phyloP scores from a whole-genome alignment of 2,888 invertebrate genomes.

The Prenolepis imparis region DNA sequence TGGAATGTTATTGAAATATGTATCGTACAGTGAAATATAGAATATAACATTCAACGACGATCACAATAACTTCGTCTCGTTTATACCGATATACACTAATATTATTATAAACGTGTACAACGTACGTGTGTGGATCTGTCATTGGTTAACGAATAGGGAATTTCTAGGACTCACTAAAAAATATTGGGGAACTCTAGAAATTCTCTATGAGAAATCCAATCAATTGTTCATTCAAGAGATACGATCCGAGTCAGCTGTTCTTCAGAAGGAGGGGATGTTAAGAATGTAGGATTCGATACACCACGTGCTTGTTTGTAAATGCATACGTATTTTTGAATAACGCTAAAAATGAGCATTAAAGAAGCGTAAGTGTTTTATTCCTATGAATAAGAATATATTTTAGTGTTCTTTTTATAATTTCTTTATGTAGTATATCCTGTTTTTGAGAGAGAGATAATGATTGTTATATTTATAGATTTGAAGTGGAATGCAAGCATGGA shows the following conservation, averaged over 20 bases:
- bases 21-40: neutral
- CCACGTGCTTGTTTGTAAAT: neutral
- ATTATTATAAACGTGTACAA: neutral
- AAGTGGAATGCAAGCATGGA: constrained; percentile 90
- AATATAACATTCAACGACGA: too few relatives aligned
- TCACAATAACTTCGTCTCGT: neutral
- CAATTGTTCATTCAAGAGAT: neutral
- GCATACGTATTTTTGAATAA: neutral
- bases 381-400: neutral
- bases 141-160: constrained; percentile 28
- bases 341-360: constrained; percentile 77
- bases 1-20: constrained; percentile 17
- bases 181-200: neutral
- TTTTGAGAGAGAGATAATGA: too few relatives aligned
- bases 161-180: neutral
- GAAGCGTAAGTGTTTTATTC: constrained; percentile 75
- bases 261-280: neutral
- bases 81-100: neutral
- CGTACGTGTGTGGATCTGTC: neutral
- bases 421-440: neutral
- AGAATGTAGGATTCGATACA: neutral
- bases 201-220: neutral
- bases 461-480: constrained; percentile 88
- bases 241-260: neutral
- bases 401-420: neutral